phyloP scores from a whole-genome alignment of 1,140 invertebrate genomes.

The Lutraria rhynchaena region DNA sequence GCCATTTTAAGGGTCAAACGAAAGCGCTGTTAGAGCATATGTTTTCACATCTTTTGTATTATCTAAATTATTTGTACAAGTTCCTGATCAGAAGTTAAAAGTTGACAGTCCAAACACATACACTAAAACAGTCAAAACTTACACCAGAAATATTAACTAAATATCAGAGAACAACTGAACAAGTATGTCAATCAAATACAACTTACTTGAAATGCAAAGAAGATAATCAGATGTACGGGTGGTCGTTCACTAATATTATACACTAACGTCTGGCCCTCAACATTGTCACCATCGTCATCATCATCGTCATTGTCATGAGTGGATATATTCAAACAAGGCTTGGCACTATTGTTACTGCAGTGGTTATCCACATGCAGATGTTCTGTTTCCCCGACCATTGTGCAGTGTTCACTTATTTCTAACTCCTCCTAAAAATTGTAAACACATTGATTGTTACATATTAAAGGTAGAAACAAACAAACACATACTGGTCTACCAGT shows the following conservation, averaged over 20 bases:
- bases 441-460: too few species aligned
- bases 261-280: background rate
- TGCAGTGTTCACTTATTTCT: background rate
- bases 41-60: background rate
- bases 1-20: too few species aligned
- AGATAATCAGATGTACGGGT: slow-evolving; percentile 44
- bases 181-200: background rate
- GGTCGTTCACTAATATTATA: slow-evolving; percentile 58
- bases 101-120: background rate
- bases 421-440: slow-evolving; percentile 22
- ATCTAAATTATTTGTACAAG: background rate
- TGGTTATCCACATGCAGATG: background rate
- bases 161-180: background rate
- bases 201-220: slow-evolving; percentile 55
- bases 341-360: background rate
- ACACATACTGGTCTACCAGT: too few species aligned
- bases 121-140: background rate
- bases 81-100: background rate
- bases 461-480: too few species aligned
- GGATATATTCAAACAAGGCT: background rate
- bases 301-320: too few species aligned
- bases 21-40: background rate
- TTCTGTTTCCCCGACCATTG: background rate
- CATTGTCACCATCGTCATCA: background rate
- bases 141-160: background rate